phyloP scores from a whole-genome alignment of 2,113 vertebrate genomes.

The Fulica atra region DNA sequence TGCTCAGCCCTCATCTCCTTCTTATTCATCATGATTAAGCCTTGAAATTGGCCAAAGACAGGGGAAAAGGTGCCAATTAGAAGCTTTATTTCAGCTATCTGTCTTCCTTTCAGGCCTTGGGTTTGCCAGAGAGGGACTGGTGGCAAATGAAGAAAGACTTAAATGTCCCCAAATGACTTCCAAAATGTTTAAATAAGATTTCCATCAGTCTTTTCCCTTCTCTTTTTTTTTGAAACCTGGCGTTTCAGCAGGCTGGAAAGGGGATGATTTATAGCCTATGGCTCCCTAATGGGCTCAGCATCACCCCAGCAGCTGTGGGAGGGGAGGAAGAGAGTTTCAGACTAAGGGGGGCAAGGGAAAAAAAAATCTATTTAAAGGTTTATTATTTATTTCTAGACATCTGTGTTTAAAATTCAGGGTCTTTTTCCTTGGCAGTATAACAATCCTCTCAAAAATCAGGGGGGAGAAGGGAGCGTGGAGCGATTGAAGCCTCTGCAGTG shows the following conservation, averaged over 20 bases:
- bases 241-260: rapidly evolving
- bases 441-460: background rate
- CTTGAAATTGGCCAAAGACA: background rate
- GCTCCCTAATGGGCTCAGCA: background rate
- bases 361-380: background rate
- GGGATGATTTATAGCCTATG: background rate
- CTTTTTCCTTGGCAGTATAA: background rate
- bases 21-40: constrained; percentile 20
- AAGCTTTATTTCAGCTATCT: background rate
- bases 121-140: background rate
- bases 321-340: background rate
- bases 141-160: background rate
- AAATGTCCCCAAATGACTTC: background rate
- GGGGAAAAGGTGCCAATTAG: constrained; percentile 7
- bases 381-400: rapidly evolving
- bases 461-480: background rate
- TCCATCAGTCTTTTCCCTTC: background rate
- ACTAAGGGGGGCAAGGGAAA: background rate
- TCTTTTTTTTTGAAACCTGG: background rate
- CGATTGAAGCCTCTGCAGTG: background rate
- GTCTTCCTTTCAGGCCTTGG: background rate
- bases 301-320: rapidly evolving
- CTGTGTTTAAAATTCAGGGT: background rate
- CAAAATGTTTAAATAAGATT: constrained; percentile 29
- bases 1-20: background rate